These are phyloP conservation scores for Tenrec ecaudatus DNA, from an alignment of 2,113 vertebrate genomes.

Conservation along the genomic window DNA sequence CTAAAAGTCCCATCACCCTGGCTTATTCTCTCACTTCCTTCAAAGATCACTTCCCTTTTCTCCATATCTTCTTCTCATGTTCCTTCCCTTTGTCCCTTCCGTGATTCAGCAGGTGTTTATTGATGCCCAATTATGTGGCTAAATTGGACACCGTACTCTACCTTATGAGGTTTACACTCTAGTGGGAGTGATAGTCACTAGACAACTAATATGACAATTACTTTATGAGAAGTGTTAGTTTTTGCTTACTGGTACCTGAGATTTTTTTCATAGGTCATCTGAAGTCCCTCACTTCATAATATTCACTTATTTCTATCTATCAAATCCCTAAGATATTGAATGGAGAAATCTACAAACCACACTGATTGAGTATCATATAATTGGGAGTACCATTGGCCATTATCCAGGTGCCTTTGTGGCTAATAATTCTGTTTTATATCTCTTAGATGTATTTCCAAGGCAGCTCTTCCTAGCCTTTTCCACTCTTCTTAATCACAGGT, in stretches of 20 bases:
- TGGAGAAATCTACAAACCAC: neutral
- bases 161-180: neutral
- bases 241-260: neutral
- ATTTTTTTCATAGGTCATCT: neutral
- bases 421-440: slow-evolving; percentile 14
- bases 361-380: neutral
- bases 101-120: neutral
- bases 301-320: slow-evolving; percentile 15
- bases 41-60: neutral
- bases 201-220: slow-evolving; percentile 29
- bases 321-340: neutral
- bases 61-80: neutral
- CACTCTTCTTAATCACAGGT: neutral
- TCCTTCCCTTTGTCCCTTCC: neutral
- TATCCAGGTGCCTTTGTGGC: neutral
- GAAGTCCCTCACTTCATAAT: neutral
- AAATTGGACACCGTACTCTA: neutral
- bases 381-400: slow-evolving; percentile 1
- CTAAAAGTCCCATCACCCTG: neutral
- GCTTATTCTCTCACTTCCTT: neutral
- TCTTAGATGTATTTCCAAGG: slow-evolving; percentile 33
- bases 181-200: neutral
- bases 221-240: slow-evolving; percentile 22
- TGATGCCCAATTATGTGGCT: neutral
- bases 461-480: slow-evolving; percentile 30